Evolutionary conservation across 2,797 vertebrate species (phyloP), one percentile per base, ranked within the genome.

Genomic region (Coreius guichenoti): DNA sequence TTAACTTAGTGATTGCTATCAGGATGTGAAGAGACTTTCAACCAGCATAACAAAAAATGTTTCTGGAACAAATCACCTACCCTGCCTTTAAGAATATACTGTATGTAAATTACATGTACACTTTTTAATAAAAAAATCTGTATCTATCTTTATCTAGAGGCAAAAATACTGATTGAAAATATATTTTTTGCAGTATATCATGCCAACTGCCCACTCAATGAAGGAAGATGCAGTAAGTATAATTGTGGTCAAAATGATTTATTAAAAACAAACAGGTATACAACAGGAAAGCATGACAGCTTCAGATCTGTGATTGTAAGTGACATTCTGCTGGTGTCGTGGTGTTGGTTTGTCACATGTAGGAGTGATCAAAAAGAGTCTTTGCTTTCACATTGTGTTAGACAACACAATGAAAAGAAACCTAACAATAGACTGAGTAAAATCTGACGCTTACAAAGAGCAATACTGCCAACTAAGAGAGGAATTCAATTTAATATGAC

Each of bases 401-500:
- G 72, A 85, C 80, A 56, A 73, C 85, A 81, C 75, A 69, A 81
- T 88, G 76, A 87, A 88, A 83, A 87, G 85, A 39, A 88, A 89
- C 63, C 81, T 87, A 83, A 90, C 86, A 86, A 88, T 86, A 81
- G 85, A 88, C 16, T 74, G 81, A 81, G 78, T 85, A 85, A 82
- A 36, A 68, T 29, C 68, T 54, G 82, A 75, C 21, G 65, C 67
- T 43, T 56, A 82, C 70, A 86, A 85, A 88, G 65, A 86, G 68
- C 58, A 86, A 82, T 86, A 87, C 82, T 85, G 82, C 83, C 89
- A 80, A 82, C 80, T 82, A 87, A 86, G 82, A 90, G 83, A 84
- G 86, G 65, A 88, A 88, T 89, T 88, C 80, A 90, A 89, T 91
- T 89, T 90, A 74, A 89, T 79, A 65, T 87, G 87, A 90, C 89